Percentiles rank a stretch among this genome's conserved stretches.
Conservation (phyloP, 2,888 invertebrate genomes). For the Empis stercorea region DNA sequence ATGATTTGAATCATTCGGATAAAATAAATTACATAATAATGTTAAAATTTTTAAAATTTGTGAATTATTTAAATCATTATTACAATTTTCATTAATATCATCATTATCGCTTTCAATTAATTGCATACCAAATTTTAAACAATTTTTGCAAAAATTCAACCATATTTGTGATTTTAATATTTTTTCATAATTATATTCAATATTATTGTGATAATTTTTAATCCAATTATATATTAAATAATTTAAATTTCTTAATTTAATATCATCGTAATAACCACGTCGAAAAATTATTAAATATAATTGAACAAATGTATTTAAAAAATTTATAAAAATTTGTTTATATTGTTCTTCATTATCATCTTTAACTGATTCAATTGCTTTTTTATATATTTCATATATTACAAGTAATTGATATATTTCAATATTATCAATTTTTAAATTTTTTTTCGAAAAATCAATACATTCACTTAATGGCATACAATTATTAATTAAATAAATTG, state of each 20-base stretch:
- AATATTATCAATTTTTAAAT: constrained; percentile 47
- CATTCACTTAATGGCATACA: constrained; percentile 47
- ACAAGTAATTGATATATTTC: constrained; percentile 46
- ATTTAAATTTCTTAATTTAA: constrained; percentile 31
- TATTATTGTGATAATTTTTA: constrained; percentile 7
- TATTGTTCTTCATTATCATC: constrained; percentile 23
- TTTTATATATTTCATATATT: constrained; percentile 42
- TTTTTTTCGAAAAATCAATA: constrained; percentile 43
- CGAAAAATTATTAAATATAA: constrained; percentile 39
- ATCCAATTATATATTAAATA: constrained; percentile 31
- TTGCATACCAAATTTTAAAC: constrained; percentile 53
- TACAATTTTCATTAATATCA: constrained; percentile 30
- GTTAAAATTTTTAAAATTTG: constrained; percentile 44
- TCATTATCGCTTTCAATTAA: constrained; percentile 19
- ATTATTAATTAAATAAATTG: constrained; percentile 44
- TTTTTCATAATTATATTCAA: constrained; percentile 20
- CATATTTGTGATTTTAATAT: constrained; percentile 38
- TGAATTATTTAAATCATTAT: constrained; percentile 31
- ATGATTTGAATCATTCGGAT: constrained; percentile 39
- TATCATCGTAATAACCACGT: constrained; percentile 27
- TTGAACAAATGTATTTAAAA: constrained; percentile 41
- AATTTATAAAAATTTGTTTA: constrained; percentile 40
- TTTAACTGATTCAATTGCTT: constrained; percentile 31
- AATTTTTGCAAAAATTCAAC: constrained; percentile 48
- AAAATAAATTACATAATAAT: constrained; percentile 43